Percentiles rank a stretch among this genome's conserved stretches.
phyloP scores from a whole-genome alignment of 1,140 invertebrate genomes.

The Lepidurus packardi region DNA sequence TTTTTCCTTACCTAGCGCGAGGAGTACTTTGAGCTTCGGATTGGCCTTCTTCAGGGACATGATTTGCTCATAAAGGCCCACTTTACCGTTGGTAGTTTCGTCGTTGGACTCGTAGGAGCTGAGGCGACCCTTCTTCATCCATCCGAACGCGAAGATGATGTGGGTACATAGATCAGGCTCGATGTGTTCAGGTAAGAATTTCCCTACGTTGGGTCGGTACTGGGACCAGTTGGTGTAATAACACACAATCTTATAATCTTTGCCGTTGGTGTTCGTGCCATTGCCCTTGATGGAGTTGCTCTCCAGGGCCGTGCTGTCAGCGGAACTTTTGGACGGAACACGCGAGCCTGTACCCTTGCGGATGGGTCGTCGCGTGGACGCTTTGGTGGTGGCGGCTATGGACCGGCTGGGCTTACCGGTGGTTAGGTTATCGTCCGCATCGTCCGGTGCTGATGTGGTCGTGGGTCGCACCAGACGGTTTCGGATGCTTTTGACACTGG shows the following conservation, averaged over 20 bases:
- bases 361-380: neutral
- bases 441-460: neutral
- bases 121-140: conserved; percentile 89
- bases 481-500: neutral
- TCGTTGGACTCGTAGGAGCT: conserved; percentile 88
- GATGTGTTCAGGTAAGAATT: conserved; percentile 91
- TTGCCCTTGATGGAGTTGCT: neutral
- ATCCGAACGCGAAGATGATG: conserved; percentile 92
- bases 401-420: conserved; percentile 6
- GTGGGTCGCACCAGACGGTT: conserved; percentile 31
- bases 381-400: conserved; percentile 25
- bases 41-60: conserved; percentile 78
- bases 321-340: neutral
- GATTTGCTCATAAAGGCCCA: conserved; percentile 80
- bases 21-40: conserved; percentile 77
- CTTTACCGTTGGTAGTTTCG: conserved; percentile 84
- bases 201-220: conserved; percentile 84
- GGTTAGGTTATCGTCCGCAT: neutral
- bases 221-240: conserved; percentile 98
- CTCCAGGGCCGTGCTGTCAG: neutral
- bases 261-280: neutral
- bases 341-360: neutral
- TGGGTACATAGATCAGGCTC: conserved; percentile 92
- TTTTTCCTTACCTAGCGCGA: conserved; percentile 77
- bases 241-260: conserved; percentile 65